Evolutionary conservation across 2,113 vertebrate genomes (phyloP).

Genomic region (Scytalopus superciliaris): DNA sequence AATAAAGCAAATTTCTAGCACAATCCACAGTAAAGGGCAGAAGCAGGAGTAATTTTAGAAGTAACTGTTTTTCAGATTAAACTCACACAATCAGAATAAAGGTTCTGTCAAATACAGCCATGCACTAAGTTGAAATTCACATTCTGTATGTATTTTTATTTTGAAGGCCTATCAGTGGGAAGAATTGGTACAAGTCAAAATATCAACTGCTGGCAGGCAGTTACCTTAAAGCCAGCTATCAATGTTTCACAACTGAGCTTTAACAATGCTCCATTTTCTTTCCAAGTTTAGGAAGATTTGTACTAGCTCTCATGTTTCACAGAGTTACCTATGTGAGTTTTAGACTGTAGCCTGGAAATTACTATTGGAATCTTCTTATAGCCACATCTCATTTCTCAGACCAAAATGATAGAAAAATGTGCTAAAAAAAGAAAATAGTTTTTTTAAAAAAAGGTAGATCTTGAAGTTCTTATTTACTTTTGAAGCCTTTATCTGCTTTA

Average conservation of each 20-base stretch:
- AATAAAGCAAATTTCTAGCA: not conserved
- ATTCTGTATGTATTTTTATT: not conserved
- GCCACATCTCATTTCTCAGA: not conserved
- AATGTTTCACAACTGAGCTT: not conserved
- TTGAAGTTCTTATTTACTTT: not conserved
- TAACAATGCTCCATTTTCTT: not conserved
- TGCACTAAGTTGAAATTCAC: not conserved
- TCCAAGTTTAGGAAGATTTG: not conserved
- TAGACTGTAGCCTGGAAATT: not conserved
- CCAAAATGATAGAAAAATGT: not conserved
- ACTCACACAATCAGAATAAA: not conserved
- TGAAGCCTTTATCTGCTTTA: not conserved
- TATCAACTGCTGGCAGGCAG: not conserved
- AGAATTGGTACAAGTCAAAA: not conserved
- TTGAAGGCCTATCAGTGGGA: not conserved
- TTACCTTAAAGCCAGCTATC: not conserved
- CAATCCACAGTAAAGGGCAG: constrained; percentile 2
- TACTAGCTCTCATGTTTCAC: not conserved
- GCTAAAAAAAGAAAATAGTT: not conserved
- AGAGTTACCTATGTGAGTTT: not conserved
- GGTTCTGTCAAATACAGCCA: not conserved
- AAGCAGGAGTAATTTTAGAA: not conserved
- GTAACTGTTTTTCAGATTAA: constrained; percentile 28
- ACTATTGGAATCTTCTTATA: not conserved
- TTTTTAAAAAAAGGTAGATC: not conserved